A percentile compares a stretch with the other conserved stretches of the same genome.
These are phyloP conservation scores for Diacarnus erythraeanus DNA, from an alignment of 37 sponge, comb jelly and placozoan genomes.

Conservation along the genomic window DNA sequence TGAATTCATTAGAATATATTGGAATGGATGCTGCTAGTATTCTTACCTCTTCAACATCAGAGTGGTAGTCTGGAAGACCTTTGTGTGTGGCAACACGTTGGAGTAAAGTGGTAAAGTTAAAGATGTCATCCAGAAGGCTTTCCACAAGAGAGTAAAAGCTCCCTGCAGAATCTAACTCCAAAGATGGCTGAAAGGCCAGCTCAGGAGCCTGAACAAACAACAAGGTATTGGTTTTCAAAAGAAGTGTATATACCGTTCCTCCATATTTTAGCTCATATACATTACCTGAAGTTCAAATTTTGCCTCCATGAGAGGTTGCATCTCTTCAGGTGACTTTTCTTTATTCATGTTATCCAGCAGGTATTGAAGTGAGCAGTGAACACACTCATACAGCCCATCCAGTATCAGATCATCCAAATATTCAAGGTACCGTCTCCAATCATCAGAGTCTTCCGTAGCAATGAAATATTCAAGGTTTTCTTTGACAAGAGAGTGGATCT, in stretches of 20 bases:
- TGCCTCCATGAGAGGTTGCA: constrained; percentile 87
- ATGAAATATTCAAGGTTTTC: constrained; percentile 83
- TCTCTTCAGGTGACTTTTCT: constrained; percentile 17
- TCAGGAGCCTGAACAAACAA: constrained; percentile 64
- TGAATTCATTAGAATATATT: too few relatives aligned
- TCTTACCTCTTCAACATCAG: constrained; percentile 55
- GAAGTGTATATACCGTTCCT: neutral
- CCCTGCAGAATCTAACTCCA: constrained; percentile 80
- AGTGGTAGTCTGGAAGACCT: constrained; percentile 77
- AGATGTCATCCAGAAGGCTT: constrained; percentile 84
- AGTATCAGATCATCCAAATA: constrained; percentile 97
- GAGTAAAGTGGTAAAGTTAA: constrained; percentile 82
- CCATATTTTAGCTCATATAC: too few relatives aligned
- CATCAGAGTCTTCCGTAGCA: constrained; percentile 80
- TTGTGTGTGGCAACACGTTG: constrained; percentile 93
- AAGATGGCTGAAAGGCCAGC: constrained; percentile 86
- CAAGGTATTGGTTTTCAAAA: neutral
- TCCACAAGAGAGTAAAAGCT: constrained; percentile 91
- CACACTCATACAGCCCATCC: constrained; percentile 93
- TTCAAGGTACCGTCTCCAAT: constrained; percentile 89
- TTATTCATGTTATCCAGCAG: constrained; percentile 88
- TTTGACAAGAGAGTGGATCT: constrained; percentile 79
- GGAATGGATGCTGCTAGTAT: too few relatives aligned
- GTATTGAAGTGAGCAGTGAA: constrained; percentile 88
- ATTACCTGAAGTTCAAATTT: constrained; percentile 92